Conservation (phyloP, 2,113 vertebrate genomes). For the Gallinago jamesoni region DNA sequence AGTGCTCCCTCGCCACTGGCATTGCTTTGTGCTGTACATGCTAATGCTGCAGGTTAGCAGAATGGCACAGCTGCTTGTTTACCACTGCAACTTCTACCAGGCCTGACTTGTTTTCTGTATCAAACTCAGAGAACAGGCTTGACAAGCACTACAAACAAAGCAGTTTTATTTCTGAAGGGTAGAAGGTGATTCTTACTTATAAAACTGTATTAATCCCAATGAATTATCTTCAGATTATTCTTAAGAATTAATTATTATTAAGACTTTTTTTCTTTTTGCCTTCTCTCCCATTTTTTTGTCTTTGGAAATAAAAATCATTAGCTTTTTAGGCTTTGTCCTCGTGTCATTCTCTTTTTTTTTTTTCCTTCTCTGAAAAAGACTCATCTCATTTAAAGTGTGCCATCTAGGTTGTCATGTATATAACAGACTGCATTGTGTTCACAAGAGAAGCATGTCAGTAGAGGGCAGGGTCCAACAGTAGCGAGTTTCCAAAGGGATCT, state of each 20-base stretch:
- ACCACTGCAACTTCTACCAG: not conserved
- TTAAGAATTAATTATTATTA: not conserved
- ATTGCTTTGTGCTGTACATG: not conserved
- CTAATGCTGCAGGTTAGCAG: not conserved
- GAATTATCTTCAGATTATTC: not conserved
- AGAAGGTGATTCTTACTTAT: not conserved
- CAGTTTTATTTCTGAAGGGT: not conserved
- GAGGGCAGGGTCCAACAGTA: slow-evolving; percentile 54
- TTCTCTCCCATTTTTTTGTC: not conserved
- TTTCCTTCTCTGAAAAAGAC: not conserved
- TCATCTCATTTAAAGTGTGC: not conserved
- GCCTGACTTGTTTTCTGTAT: not conserved
- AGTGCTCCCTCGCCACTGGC: not conserved
- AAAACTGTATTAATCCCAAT: not conserved
- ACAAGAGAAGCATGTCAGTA: slow-evolving; percentile 35
- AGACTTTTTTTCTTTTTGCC: not conserved
- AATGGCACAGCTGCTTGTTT: not conserved
- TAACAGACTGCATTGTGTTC: slow-evolving; percentile 24
- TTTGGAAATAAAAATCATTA: not conserved
- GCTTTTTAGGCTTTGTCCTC: not conserved
- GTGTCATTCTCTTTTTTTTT: not conserved
- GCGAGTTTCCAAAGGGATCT: slow-evolving; percentile 13
- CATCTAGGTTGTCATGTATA: not conserved
- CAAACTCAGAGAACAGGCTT: not conserved
- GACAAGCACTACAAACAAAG: not conserved